Conservation (phyloP, 2,113 vertebrate genomes). For the Nipponia nippon region DNA sequence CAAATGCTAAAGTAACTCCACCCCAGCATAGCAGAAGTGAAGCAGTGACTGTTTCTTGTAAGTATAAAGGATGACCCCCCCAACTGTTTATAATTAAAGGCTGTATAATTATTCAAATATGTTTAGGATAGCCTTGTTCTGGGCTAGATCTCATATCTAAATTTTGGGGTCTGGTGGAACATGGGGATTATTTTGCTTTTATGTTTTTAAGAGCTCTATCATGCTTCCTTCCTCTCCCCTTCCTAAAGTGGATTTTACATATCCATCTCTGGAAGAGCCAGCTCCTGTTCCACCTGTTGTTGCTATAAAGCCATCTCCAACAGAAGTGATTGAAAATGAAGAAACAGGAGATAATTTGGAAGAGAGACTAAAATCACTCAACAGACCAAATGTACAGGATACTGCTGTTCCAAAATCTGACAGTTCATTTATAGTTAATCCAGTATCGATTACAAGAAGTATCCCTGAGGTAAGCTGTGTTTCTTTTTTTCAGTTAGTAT, state of each 20-base stretch:
- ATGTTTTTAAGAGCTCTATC: neutral
- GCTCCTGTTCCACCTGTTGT: conserved; percentile 60
- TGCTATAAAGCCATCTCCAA: conserved; percentile 53
- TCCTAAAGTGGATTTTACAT: conserved; percentile 90
- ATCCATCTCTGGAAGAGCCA: conserved; percentile 92
- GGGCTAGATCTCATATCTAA: neutral
- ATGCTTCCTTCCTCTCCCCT: neutral
- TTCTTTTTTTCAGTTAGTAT: neutral
- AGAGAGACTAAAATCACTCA: conserved; percentile 59
- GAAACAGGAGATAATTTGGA: conserved; percentile 58
- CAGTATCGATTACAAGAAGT: conserved; percentile 65
- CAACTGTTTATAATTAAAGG: neutral
- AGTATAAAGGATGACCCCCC: conserved; percentile 60
- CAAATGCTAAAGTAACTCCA: conserved; percentile 88
- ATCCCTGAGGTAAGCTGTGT: conserved; percentile 83
- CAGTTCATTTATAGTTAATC: conserved; percentile 51
- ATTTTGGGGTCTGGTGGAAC: neutral
- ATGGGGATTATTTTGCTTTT: neutral
- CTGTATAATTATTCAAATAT: neutral
- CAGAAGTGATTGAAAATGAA: conserved; percentile 65
- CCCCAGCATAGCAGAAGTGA: conserved; percentile 76
- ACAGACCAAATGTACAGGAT: conserved; percentile 12
- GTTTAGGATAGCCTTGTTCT: neutral
- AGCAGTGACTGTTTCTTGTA: conserved; percentile 84
- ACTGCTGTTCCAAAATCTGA: conserved; percentile 58